phyloP scores from a whole-genome alignment of 2,113 vertebrate genomes.

The Campylomormyrus tamandua region DNA sequence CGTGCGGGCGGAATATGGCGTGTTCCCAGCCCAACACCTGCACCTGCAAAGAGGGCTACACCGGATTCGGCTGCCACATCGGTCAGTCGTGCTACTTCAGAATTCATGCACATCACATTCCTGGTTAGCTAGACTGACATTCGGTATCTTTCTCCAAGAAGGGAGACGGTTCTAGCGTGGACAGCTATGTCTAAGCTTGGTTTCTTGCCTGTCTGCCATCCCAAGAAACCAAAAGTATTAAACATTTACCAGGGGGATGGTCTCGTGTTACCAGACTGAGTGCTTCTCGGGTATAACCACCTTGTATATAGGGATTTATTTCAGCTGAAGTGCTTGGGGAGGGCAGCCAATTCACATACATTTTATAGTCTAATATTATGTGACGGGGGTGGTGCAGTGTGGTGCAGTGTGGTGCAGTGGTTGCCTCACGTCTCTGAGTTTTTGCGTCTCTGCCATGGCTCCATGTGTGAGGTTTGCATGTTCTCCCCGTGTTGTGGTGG shows the following conservation, averaged over 20 bases:
- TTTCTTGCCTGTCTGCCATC: not conserved
- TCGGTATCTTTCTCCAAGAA: not conserved
- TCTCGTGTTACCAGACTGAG: not conserved
- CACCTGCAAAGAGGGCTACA: slow-evolving; percentile 74
- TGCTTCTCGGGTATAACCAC: not conserved
- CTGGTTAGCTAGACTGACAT: not conserved
- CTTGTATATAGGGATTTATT: not conserved
- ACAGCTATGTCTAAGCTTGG: not conserved
- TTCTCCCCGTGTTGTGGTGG: not conserved
- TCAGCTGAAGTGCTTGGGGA: not conserved
- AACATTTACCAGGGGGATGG: not conserved
- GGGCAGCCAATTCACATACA: no score
- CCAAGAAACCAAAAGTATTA: not conserved
- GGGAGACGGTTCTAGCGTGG: not conserved
- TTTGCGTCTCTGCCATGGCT: not conserved
- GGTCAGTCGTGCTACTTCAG: slow-evolving; percentile 62
- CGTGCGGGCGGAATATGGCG: slow-evolving; percentile 75
- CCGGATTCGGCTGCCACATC: slow-evolving; percentile 70
- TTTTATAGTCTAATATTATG: no score
- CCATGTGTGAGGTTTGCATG: not conserved
- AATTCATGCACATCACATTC: not conserved
- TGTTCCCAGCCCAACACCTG: slow-evolving; percentile 76
- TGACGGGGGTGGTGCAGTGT: no score
- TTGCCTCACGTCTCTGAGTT: not conserved
- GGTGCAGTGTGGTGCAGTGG: no score